Conservation (phyloP, 2,888 invertebrate genomes). For the Orchesella flavescens region DNA sequence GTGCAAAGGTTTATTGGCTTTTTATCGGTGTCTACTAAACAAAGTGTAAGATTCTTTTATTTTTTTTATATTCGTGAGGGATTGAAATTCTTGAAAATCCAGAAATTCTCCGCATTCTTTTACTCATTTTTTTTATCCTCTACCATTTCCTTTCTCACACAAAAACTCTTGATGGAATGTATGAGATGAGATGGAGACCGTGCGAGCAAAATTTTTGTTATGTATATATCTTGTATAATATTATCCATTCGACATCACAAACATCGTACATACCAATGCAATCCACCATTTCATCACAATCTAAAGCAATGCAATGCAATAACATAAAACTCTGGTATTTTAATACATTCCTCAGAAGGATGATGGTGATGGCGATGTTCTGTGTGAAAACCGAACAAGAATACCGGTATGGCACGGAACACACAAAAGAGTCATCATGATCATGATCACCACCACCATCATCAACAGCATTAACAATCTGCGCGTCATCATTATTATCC, state of each 20-base stretch:
- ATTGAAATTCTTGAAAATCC: constrained; percentile 58
- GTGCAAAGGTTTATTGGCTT: constrained; percentile 46
- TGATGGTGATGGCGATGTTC: constrained; percentile 17
- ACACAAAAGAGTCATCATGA: constrained; percentile 33
- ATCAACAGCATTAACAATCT: constrained; percentile 17
- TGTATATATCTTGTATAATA: constrained; percentile 15
- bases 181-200: constrained; percentile 50
- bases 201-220: constrained; percentile 43
- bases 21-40: constrained; percentile 35
- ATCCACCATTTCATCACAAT: constrained; percentile 27
- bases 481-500: constrained; percentile 34
- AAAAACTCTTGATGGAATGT: constrained; percentile 43
- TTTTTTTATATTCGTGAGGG: constrained; percentile 30
- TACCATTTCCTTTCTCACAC: constrained; percentile 46
- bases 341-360: constrained; percentile 44
- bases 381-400: constrained; percentile 46
- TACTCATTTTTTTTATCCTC: constrained; percentile 35
- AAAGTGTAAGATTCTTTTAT: constrained; percentile 33
- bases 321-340: constrained; percentile 47
- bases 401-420: constrained; percentile 40
- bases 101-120: constrained; percentile 55
- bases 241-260: constrained; percentile 29
- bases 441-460: constrained; percentile 26
- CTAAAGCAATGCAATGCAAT: constrained; percentile 19
- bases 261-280: no score